These are phyloP conservation scores for Palaemon carinicauda DNA, from an alignment of 1,140 invertebrate genomes.

Conservation along the genomic window DNA sequence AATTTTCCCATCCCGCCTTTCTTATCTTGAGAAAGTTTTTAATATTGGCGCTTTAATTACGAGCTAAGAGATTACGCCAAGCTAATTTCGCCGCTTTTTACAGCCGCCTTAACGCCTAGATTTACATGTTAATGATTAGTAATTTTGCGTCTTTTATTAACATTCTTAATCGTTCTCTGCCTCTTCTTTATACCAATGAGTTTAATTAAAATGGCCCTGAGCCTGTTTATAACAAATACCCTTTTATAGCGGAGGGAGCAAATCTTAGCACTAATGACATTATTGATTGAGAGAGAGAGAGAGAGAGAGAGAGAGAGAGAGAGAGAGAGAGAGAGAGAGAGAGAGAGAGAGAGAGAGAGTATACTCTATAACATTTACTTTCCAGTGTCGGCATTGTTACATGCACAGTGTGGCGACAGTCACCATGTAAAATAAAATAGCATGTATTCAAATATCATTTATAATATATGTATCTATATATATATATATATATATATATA, in stretches of 20 bases:
- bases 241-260: no score
- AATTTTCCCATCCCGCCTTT: neutral
- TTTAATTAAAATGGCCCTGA: conserved; percentile 4
- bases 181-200: neutral
- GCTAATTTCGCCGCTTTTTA: conserved; percentile 46
- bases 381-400: no score
- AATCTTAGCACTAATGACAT: neutral
- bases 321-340: no score
- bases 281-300: no score
- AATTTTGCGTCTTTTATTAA: conserved; percentile 30
- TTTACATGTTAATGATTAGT: conserved; percentile 46
- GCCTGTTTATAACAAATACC: neutral
- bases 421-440: neutral
- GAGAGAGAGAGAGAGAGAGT: no score
- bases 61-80: conserved; percentile 42
- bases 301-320: no score
- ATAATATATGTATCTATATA: neutral
- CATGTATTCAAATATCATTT: neutral
- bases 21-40: conserved; percentile 50
- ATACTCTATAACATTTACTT: no score
- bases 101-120: conserved; percentile 32
- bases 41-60: conserved; percentile 47
- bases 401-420: neutral
- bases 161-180: conserved; percentile 21
- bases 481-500: neutral